phyloP scores from a whole-genome alignment of 2,113 vertebrate species.

The Ailuropoda melanoleuca region DNA sequence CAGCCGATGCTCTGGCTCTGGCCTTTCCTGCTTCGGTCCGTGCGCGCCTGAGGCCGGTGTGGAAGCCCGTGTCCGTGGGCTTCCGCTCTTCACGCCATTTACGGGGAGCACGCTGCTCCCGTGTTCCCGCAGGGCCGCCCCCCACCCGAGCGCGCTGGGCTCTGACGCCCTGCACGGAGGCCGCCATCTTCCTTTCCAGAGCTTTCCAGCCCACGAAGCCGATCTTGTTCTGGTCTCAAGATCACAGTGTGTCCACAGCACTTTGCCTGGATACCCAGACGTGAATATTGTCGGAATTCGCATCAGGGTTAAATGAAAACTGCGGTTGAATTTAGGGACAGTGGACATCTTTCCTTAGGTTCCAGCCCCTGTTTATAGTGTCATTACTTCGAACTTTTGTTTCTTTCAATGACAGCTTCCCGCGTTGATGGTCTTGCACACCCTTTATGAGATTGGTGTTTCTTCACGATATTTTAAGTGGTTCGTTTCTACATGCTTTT shows the following conservation, averaged over 20 bases:
- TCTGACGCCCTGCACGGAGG: background rate
- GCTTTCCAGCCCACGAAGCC: background rate
- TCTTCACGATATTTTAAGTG: background rate
- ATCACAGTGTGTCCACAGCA: background rate
- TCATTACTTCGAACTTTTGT: background rate
- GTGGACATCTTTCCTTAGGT: accelerated
- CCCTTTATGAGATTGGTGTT: background rate
- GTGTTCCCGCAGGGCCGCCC: background rate
- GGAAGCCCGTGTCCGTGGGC: too few relatives aligned
- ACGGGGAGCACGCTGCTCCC: background rate
- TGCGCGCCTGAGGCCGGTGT: background rate
- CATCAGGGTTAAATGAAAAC: background rate
- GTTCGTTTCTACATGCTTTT: background rate
- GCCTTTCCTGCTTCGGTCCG: background rate
- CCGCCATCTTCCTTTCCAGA: background rate
- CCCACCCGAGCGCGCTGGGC: background rate
- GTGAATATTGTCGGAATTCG: accelerated
- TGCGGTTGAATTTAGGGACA: background rate
- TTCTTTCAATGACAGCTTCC: background rate
- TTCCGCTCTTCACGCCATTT: background rate
- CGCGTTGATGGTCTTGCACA: accelerated
- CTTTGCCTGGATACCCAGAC: background rate
- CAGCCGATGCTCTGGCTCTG: background rate
- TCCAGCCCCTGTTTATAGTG: accelerated
- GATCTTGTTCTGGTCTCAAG: background rate